phyloP scores from a whole-genome alignment of 2,113 vertebrate genomes.

The Amblyornis subalaris region DNA sequence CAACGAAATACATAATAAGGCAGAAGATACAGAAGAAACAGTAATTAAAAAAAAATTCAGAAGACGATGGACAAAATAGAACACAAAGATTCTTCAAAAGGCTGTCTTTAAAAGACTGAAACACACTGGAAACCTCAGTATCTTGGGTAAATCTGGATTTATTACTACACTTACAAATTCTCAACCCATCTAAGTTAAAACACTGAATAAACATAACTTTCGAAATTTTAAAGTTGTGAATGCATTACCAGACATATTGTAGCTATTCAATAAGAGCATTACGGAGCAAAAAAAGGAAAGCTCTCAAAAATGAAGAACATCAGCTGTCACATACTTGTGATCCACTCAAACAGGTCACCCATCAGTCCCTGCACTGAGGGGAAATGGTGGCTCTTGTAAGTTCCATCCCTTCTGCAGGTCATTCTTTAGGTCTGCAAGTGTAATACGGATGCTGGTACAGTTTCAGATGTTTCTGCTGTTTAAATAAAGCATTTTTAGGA shows the following conservation, averaged over 20 bases:
- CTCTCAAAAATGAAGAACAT: background rate
- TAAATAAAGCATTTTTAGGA: background rate
- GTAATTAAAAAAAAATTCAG: background rate
- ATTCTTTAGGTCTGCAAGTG: background rate
- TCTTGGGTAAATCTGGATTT: background rate
- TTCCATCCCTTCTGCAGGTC: background rate
- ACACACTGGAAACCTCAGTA: background rate
- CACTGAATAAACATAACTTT: background rate
- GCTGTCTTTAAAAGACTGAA: background rate
- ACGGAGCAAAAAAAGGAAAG: background rate
- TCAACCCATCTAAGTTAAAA: background rate
- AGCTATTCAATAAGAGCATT: background rate
- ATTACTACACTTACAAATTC: background rate
- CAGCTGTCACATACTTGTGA: background rate
- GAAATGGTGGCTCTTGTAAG: background rate
- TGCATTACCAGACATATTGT: background rate
- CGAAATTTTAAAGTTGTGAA: background rate
- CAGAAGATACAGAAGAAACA: background rate
- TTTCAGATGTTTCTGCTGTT: background rate
- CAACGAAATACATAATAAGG: background rate
- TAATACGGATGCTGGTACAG: background rate
- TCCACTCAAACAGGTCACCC: background rate
- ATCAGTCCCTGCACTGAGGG: background rate
- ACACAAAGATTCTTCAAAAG: background rate
- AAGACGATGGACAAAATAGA: background rate